Evolutionary conservation across 2,888 invertebrate genomes (phyloP).

Genomic region (Globia sparganii): DNA sequence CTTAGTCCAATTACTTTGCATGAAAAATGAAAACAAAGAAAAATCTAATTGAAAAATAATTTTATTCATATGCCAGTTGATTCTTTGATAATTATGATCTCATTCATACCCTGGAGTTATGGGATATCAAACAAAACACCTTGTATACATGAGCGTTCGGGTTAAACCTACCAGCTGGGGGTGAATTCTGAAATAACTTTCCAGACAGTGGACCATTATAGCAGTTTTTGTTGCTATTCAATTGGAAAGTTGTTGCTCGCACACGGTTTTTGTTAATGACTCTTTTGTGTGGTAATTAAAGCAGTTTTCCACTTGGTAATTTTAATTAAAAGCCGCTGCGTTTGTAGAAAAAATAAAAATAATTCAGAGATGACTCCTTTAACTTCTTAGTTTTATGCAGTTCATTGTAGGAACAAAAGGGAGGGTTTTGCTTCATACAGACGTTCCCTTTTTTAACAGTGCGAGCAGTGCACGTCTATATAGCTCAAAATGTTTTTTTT

Average conservation of each 20-base stretch:
- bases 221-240: conserved; percentile 60
- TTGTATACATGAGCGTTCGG: conserved; percentile 57
- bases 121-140: too few relatives aligned
- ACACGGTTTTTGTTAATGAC: conserved; percentile 33
- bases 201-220: conserved; percentile 52
- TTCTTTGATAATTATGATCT: too few relatives aligned
- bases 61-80: too few relatives aligned
- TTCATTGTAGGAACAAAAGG: not conserved
- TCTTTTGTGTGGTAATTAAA: conserved; percentile 20
- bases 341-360: not conserved
- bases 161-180: conserved; percentile 51
- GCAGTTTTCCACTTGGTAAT: conserved; percentile 18
- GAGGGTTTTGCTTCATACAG: not conserved
- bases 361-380: not conserved
- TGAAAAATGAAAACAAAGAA: too few relatives aligned
- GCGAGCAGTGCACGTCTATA: not conserved
- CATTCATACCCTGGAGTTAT: too few relatives aligned
- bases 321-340: conserved; percentile 29
- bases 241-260: conserved; percentile 53
- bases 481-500: not conserved
- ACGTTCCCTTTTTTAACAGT: not conserved
- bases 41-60: too few relatives aligned
- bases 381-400: not conserved
- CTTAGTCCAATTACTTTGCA: too few relatives aligned
- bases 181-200: conserved; percentile 64